Conservation (phyloP, 2,113 vertebrate genomes). For the Struthio camelus region DNA sequence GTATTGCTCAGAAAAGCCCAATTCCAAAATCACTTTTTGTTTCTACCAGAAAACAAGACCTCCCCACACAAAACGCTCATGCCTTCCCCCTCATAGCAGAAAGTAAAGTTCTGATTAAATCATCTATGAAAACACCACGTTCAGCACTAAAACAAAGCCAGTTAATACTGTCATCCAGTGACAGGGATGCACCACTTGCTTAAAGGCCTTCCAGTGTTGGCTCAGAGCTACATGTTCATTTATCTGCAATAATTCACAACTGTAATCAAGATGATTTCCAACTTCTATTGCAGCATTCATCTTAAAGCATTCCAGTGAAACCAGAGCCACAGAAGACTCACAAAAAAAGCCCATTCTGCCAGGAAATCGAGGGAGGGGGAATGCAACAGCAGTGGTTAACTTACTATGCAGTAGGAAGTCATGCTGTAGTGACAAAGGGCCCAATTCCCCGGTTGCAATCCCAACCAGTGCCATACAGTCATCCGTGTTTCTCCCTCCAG, state of each 20-base stretch:
- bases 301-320: not conserved
- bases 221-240: rapidly evolving
- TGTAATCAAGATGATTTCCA: rapidly evolving
- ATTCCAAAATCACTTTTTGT: not conserved
- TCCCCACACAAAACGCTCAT: not conserved
- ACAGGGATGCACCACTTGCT: too few species aligned
- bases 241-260: not conserved
- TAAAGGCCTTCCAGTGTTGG: not conserved
- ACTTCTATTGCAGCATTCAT: too few species aligned
- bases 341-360: not conserved
- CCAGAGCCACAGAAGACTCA: rapidly evolving
- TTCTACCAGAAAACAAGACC: not conserved
- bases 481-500: too few species aligned
- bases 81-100: not conserved
- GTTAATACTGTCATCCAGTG: too few species aligned
- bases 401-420: rapidly evolving
- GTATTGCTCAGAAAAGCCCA: too few species aligned
- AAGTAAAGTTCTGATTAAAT: not conserved
- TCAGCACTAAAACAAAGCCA: not conserved
- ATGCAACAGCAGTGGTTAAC: not conserved
- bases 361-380: not conserved
- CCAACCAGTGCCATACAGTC: too few species aligned
- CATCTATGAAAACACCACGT: not conserved
- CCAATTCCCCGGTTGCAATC: rapidly evolving
- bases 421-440: not conserved